Evolutionary conservation across 2,888 invertebrate genomes (phyloP).

Genomic region (Molorchus minor): DNA sequence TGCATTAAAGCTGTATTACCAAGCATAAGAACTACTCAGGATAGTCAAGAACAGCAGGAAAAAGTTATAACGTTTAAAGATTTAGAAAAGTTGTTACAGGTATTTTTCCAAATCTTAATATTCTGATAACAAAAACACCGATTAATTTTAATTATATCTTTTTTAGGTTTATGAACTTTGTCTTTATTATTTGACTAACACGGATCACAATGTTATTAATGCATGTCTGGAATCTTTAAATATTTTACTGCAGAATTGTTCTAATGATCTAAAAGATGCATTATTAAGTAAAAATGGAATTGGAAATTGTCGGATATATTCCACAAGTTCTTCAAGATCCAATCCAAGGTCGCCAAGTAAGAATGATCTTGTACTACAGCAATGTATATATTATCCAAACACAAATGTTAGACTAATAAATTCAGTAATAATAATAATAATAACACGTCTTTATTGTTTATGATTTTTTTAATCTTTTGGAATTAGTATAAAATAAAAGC

Average conservation of each 20-base stretch:
- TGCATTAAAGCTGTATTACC: slow-evolving; percentile 73
- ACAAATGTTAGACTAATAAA: too few species aligned
- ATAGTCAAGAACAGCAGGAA: slow-evolving; percentile 44
- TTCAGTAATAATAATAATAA: too few species aligned
- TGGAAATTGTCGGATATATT: slow-evolving; percentile 59
- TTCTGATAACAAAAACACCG: too few species aligned
- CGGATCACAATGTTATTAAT: slow-evolving; percentile 89
- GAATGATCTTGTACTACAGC: slow-evolving; percentile 46
- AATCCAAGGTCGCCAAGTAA: slow-evolving; percentile 65
- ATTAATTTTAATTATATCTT: slow-evolving; percentile 24
- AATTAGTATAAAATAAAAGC: too few species aligned
- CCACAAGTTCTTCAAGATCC: slow-evolving; percentile 42
- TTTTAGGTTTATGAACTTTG: slow-evolving; percentile 81
- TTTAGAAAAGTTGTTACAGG: slow-evolving; percentile 46
- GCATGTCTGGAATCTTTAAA: slow-evolving; percentile 83
- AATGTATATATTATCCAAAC: too few species aligned
- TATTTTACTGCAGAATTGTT: slow-evolving; percentile 68
- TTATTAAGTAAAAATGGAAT: slow-evolving; percentile 66
- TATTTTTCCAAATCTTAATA: slow-evolving; percentile 23
- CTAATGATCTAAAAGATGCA: slow-evolving; percentile 65
- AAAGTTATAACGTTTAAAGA: slow-evolving; percentile 23
- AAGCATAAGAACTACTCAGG: slow-evolving; percentile 58
- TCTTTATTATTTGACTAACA: slow-evolving; percentile 73
- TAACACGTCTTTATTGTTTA: too few species aligned
- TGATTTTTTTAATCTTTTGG: too few species aligned